Percentiles rank a stretch among this genome's conserved stretches.
Evolutionary conservation across 92 coral and sea anemone genomes (phyloP).

Genomic region (Plumapathes pennacea): DNA sequence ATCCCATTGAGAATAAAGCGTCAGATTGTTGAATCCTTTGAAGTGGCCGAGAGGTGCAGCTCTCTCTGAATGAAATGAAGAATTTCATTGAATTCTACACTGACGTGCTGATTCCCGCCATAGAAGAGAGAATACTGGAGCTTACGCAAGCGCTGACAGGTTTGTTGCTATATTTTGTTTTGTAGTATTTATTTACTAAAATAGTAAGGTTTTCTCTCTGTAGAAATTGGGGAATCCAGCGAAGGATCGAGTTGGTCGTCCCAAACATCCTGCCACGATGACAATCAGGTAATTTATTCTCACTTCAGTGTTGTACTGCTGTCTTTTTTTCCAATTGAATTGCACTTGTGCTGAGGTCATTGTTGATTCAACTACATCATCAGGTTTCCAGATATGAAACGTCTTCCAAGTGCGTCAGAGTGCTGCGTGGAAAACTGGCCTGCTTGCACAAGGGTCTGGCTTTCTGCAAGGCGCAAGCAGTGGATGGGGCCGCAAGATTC

Average conservation of each 20-base stretch:
- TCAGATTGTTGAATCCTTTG: conserved; percentile 8
- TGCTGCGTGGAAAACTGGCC: conserved; percentile 18
- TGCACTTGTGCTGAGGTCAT: background rate
- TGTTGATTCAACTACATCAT: background rate
- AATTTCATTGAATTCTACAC: conserved; percentile 8
- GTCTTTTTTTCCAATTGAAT: too few relatives aligned
- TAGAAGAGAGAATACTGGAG: background rate
- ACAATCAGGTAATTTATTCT: too few relatives aligned
- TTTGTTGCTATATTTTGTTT: too few relatives aligned
- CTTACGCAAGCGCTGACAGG: background rate
- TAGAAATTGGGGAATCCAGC: too few relatives aligned
- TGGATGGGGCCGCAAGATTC: background rate
- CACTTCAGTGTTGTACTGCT: too few relatives aligned
- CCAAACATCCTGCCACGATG: too few relatives aligned
- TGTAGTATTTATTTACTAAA: too few relatives aligned
- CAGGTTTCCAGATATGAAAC: conserved; percentile 10
- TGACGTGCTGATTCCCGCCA: background rate
- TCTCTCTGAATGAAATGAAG: too few relatives aligned
- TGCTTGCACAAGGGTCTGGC: conserved; percentile 22
- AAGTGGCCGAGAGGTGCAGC: conserved; percentile 8
- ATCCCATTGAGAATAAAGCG: conserved; percentile 14
- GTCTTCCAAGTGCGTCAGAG: conserved; percentile 1
- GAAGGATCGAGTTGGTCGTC: too few relatives aligned
- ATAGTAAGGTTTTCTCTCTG: too few relatives aligned
- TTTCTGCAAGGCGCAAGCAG: conserved; percentile 15